Evolutionary conservation across 2,113 vertebrate species (phyloP), one percentile per base, ranked within the genome.

Genomic region (Silurus meridionalis): DNA sequence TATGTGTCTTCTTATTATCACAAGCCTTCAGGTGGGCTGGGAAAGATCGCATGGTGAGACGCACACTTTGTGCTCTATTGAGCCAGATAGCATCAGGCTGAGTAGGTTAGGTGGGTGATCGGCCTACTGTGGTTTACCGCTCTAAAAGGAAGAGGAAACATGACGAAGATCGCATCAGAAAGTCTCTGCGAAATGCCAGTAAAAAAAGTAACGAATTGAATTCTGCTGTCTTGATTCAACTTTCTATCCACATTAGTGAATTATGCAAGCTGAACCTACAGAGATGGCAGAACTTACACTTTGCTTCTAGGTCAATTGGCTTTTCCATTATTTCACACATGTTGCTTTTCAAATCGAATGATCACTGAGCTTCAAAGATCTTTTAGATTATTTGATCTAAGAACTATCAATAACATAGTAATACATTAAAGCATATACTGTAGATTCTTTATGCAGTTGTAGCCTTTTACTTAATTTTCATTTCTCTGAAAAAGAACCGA

Each of bases 121-220:
- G 53, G 23, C 25, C 60, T 17, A 75, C 28, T 88, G 84, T 83
- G 84, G 87, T 86, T 85, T 83, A 71, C 63, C 46, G 8, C 79
- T 72, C 13, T 79, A 5, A 72, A 52, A 60, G 52, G 37, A 23
- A 71, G 50, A 88, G 64, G 64, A 88, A 83, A 80, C 8, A 1
- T 72, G 63, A 86, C 53, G 48, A 55, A 61, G 50, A 69, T 17
- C n/a, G n/a, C n/a, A 60, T 7, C 48, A 53, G 71, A 25, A 17
- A 63, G 66, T 57, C 23, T 63, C 55, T 77, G 8, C 7, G 13
- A 58, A 80, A 28, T 46, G 11, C 25, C 60, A 7, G 4, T 55
- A 9, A 60, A 23, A 84, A 52, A 63, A 66, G 48, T 28, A 7
- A 6, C 4, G 50, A 64, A 15, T 64, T 64, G 37, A 37, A 37